phyloP scores from a whole-genome alignment of 2,888 invertebrate species.

The Xestoiulus laeticollis region DNA sequence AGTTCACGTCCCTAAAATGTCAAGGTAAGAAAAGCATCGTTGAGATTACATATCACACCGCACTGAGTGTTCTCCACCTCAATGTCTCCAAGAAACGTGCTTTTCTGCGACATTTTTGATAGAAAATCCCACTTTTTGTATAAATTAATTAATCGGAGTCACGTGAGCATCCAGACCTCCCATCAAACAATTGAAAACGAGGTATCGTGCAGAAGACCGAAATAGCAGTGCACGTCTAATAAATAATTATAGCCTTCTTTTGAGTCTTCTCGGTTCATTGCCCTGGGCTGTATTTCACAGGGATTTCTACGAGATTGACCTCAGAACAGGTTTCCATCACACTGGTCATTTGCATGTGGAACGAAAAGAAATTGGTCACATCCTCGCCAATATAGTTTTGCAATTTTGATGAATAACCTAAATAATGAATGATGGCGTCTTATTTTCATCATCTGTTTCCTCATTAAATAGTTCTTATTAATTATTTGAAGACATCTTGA shows the following conservation, averaged over 20 bases:
- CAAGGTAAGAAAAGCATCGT: not conserved
- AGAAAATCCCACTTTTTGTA: not conserved
- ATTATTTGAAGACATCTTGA: no score
- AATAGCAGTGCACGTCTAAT: slow-evolving; percentile 9
- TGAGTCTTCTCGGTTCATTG: not conserved
- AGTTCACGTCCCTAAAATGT: not conserved
- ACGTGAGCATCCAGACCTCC: not conserved
- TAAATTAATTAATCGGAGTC: not conserved
- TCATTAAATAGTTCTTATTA: no score
- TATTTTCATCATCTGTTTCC: not conserved
- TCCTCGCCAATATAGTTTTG: not conserved
- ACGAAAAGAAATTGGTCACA: not conserved
- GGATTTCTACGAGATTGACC: not conserved
- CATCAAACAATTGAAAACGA: not conserved
- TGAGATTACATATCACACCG: not conserved
- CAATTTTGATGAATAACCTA: not conserved
- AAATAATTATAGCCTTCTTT: slow-evolving; percentile 1
- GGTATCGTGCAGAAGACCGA: not conserved
- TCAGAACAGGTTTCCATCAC: not conserved
- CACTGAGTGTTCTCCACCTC: not conserved
- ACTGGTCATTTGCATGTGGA: not conserved
- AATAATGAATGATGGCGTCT: not conserved
- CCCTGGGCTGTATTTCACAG: not conserved
- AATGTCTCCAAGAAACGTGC: not conserved
- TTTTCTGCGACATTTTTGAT: not conserved